Conservation (phyloP, 2,113 vertebrate genomes). For the Crotalus tigris region DNA sequence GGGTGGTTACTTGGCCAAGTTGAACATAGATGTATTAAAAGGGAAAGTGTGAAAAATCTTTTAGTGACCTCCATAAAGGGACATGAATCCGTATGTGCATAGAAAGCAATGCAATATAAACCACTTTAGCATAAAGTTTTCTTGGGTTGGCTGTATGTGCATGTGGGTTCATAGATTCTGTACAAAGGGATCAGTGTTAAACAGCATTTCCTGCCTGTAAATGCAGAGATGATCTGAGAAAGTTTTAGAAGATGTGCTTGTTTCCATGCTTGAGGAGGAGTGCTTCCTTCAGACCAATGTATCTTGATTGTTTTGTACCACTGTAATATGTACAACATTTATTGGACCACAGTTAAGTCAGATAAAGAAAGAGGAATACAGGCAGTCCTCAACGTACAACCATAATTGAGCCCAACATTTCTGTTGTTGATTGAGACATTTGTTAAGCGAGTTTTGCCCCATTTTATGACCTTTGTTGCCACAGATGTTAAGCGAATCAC, state of each 20-base stretch:
- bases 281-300: not conserved
- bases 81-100: not conserved
- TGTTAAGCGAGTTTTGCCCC: not conserved
- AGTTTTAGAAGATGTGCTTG: not conserved
- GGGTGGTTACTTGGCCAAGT: no score
- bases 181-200: not conserved
- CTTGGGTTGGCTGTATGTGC: not conserved
- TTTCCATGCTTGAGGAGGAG: not conserved
- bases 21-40: no score
- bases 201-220: not conserved
- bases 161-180: not conserved
- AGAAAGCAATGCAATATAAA: not conserved
- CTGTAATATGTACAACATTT: not conserved
- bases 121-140: not conserved
- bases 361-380: not conserved
- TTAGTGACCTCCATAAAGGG: not conserved
- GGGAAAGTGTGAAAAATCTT: no score
- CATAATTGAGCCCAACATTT: not conserved
- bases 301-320: not conserved
- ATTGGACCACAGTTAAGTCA: not conserved
- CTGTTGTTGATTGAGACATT: not conserved
- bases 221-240: not conserved
- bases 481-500: not conserved
- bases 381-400: not conserved
- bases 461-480: not conserved